Percentiles rank a stretch among this genome's conserved stretches.
phyloP scores from a whole-genome alignment of 2,888 invertebrate species.

The Drosophila helvetica region DNA sequence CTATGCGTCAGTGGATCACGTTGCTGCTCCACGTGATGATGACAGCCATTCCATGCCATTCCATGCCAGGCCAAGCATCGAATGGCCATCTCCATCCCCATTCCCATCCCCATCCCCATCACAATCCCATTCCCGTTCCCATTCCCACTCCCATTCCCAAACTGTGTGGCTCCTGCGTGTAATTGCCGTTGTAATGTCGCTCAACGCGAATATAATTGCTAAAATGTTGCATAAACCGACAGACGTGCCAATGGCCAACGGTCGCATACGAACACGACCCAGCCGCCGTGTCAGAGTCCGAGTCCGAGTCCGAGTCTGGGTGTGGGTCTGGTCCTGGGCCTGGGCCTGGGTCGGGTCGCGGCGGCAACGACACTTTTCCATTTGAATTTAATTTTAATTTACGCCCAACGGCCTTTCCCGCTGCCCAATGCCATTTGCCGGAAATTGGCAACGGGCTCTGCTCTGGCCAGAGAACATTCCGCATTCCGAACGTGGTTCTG shows the following conservation, averaged over 20 bases:
- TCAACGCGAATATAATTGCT: slow-evolving; percentile 80
- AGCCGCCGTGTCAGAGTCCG: neutral
- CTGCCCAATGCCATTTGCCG: slow-evolving; percentile 70
- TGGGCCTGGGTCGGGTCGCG: slow-evolving; percentile 13
- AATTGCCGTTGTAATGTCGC: slow-evolving; percentile 78
- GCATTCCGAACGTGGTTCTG: slow-evolving; percentile 40
- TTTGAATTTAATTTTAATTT: slow-evolving; percentile 80
- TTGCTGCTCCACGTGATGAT: slow-evolving; percentile 76
- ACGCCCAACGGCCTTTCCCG: slow-evolving; percentile 71
- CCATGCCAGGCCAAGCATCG: slow-evolving; percentile 55
- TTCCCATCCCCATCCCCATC: slow-evolving; percentile 41
- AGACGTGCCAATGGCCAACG: slow-evolving; percentile 72
- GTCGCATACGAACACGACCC: slow-evolving; percentile 10
- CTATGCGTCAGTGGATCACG: slow-evolving; percentile 74
- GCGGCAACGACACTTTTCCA: slow-evolving; percentile 73
- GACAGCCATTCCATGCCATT: slow-evolving; percentile 64
- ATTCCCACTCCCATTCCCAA: slow-evolving; percentile 41
- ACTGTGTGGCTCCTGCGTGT: slow-evolving; percentile 72
- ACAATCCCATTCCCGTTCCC: slow-evolving; percentile 47
- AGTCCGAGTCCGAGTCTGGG: neutral
- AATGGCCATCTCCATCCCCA: neutral
- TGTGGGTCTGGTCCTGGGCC: neutral
- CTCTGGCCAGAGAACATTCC: slow-evolving; percentile 41
- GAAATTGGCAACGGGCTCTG: slow-evolving; percentile 71
- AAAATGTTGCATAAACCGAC: slow-evolving; percentile 74